phyloP scores from a whole-genome alignment of 2,113 vertebrate genomes.

The Gorsachius goisagi region DNA sequence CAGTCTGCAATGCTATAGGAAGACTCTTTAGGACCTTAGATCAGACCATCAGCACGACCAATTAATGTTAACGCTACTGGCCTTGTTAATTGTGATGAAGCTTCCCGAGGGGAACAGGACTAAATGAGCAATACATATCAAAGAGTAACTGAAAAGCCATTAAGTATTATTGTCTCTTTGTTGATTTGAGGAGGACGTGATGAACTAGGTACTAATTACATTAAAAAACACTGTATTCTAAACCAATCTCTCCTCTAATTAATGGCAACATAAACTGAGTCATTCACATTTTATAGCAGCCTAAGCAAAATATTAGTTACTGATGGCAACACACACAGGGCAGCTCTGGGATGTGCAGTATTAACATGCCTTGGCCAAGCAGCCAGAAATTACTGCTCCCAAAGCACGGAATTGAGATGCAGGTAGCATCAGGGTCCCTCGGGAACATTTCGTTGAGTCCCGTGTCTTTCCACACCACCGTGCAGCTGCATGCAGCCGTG shows the following conservation, averaged over 20 bases:
- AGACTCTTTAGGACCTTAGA: conserved; percentile 34
- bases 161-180: conserved; percentile 27
- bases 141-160: conserved; percentile 36
- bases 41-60: conserved; percentile 17
- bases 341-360: not conserved
- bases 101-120: conserved; percentile 2
- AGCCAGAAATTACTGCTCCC: not conserved
- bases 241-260: conserved; percentile 27
- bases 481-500: not conserved
- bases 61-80: not conserved
- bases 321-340: rapidly evolving
- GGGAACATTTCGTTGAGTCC: not conserved
- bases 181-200: conserved; percentile 32
- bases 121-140: conserved; percentile 47
- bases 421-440: not conserved
- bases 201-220: conserved; percentile 54
- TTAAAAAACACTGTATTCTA: conserved; percentile 28
- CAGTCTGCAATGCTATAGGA: not conserved
- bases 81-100: conserved; percentile 27
- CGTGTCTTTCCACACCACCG: not conserved
- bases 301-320: not conserved
- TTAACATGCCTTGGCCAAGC: not conserved
- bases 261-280: conserved; percentile 3
- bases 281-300: not conserved
- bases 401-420: not conserved